Evolutionary conservation across 2,113 vertebrate genomes (phyloP), one percentile per base, ranked within the genome.

Genomic region (Verasper variegatus): DNA sequence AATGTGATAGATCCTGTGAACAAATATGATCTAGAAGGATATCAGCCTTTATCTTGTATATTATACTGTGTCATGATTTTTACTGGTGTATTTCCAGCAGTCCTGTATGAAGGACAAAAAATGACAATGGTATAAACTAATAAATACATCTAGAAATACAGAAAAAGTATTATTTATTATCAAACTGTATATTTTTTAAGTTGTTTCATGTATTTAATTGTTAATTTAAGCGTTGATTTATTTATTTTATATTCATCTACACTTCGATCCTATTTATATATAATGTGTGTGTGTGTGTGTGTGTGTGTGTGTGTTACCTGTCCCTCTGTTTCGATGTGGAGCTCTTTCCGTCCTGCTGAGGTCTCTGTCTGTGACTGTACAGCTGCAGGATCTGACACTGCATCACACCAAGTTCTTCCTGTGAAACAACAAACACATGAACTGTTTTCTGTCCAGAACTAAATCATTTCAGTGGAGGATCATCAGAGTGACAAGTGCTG

Each of bases 381-480:
- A 94, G 76, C 80, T 93, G 92, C 58, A 86, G 13, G 20, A 95
- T 86, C 71, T 95, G 94, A 85, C 87, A 68, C 35, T 80, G 89
- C 75, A 95, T 87, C 64, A 86, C 91, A 31, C 87, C 86, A 0
- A 95, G 88, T n/a, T 95, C 94, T 4, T 94, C 92, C 94, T 95
- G 81, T 15, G 31, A 31, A 31, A 24, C 1, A 42, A 42, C 56
- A 15, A 62, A 20, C 18, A 40, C 27, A 20, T 9, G 1, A 35
- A n/a, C 51, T 4, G 1, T 10, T 37, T 10, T 10, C 35, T 37
- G 35, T 37, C 35, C 35, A 37, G 35, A 51, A 51, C 49, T 51
- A 51, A 51, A 51, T 47, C 45, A 47, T 47, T 47, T 10, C 35
- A 37, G 35, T 37, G 35, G 35, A 37, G 35, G 12, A 47, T 17